These are phyloP conservation scores for Acheta domesticus DNA, from an alignment of 2,888 invertebrate species.

Conservation along the genomic window DNA sequence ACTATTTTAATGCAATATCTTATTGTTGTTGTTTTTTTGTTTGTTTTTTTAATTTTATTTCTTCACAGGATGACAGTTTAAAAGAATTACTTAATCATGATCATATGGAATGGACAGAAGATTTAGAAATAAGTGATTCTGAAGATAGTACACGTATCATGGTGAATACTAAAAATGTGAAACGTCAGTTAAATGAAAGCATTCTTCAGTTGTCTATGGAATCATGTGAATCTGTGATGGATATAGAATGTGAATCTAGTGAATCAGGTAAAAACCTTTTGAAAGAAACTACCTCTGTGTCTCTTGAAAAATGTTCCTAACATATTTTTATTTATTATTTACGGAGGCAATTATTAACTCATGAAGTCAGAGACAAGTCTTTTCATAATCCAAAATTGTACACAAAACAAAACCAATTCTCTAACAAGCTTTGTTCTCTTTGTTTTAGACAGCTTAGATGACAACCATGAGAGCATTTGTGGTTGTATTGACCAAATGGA, in stretches of 20 bases:
- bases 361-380: too few relatives aligned
- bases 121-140: too few relatives aligned
- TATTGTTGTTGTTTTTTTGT: too few relatives aligned
- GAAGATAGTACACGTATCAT: conserved; percentile 42
- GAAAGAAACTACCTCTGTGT: neutral
- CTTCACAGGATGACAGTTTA: conserved; percentile 27
- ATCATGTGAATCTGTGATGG: conserved; percentile 39
- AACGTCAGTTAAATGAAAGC: conserved; percentile 46
- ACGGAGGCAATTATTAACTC: neutral
- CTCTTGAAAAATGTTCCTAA: neutral
- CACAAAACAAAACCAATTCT: too few relatives aligned
- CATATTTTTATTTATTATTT: neutral
- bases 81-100: conserved; percentile 42
- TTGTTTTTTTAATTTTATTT: neutral
- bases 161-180: conserved; percentile 46
- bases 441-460: neutral
- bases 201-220: conserved; percentile 46
- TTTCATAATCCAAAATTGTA: too few relatives aligned
- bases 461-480: neutral
- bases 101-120: too few relatives aligned
- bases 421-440: too few relatives aligned
- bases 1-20: too few relatives aligned
- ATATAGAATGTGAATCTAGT: neutral
- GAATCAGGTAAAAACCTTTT: conserved; percentile 12
- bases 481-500: conserved; percentile 43